phyloP scores from a whole-genome alignment of 1,140 invertebrate genomes.

The Drosophila nigrodunni region DNA sequence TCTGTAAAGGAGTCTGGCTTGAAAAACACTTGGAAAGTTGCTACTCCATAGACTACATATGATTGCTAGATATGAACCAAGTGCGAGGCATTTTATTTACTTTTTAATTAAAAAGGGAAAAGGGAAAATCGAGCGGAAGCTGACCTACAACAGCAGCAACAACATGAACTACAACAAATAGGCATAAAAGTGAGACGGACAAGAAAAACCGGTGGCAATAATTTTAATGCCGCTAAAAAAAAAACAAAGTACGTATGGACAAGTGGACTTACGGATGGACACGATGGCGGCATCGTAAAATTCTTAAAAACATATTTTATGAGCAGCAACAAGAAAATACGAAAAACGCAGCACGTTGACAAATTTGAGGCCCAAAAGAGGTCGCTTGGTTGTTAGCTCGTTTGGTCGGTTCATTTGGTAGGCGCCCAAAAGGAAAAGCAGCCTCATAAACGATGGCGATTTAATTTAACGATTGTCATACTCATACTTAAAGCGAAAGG shows the following conservation, averaged over 20 bases:
- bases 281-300: conserved; percentile 73
- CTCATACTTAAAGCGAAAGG: conserved; percentile 44
- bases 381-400: conserved; percentile 43
- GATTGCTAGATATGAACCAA: conserved; percentile 73
- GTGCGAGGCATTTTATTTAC: conserved; percentile 66
- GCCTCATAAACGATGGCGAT: conserved; percentile 79
- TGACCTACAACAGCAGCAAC: conserved; percentile 29
- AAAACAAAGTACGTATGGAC: conserved; percentile 35
- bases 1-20: conserved; percentile 20
- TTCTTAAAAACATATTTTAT: conserved; percentile 83
- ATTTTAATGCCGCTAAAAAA: conserved; percentile 68
- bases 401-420: conserved; percentile 34
- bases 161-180: conserved; percentile 57
- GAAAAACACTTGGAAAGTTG: conserved; percentile 63
- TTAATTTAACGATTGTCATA: conserved; percentile 81
- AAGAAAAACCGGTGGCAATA: conserved; percentile 76
- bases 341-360: conserved; percentile 76
- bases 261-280: conserved; percentile 5
- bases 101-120: conserved; percentile 70
- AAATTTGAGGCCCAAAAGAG: conserved; percentile 76
- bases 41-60: not conserved
- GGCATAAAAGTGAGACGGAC: conserved; percentile 66
- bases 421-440: conserved; percentile 81
- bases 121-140: conserved; percentile 73
- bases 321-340: conserved; percentile 63